Evolutionary conservation across 2,888 invertebrate genomes (phyloP).

Genomic region (Lasioglossum pauxillum): DNA sequence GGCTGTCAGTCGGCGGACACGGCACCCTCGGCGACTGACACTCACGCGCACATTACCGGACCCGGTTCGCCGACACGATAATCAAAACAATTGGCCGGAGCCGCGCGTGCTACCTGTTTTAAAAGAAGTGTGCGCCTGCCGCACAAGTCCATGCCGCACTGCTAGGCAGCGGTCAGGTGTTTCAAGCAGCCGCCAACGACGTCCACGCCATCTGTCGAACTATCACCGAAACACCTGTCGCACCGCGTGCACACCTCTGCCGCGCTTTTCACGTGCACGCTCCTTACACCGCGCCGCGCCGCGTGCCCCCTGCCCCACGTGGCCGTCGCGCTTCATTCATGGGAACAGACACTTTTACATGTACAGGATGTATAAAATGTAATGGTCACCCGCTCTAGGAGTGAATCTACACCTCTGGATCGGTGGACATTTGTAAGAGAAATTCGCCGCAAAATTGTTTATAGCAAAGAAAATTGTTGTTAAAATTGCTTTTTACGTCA

Average conservation of each 20-base stretch:
- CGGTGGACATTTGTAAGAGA: too few relatives aligned
- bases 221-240: conserved; percentile 58
- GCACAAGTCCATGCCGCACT: conserved; percentile 82
- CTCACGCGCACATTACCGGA: conserved; percentile 24
- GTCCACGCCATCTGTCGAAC: conserved; percentile 72
- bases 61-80: conserved; percentile 11
- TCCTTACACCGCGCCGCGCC: conserved; percentile 1
- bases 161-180: conserved; percentile 80
- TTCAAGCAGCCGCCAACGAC: conserved; percentile 76
- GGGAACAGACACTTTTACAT: conserved; percentile 47
- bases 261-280: conserved; percentile 54
- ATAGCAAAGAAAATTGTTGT: too few relatives aligned
- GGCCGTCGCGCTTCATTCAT: conserved; percentile 74
- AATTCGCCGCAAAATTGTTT: too few relatives aligned
- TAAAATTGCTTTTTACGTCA: too few relatives aligned
- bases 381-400: too few relatives aligned
- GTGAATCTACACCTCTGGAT: too few relatives aligned
- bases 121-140: conserved; percentile 79
- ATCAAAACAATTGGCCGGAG: conserved; percentile 26
- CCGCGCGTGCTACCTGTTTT: conserved; percentile 75
- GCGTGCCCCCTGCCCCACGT: conserved; percentile 39
- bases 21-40: conserved; percentile 24
- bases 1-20: conserved; percentile 32
- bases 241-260: conserved; percentile 38
- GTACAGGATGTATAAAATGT: background rate